phyloP scores from a whole-genome alignment of 1,140 invertebrate genomes.

The Calycopis cecrops region DNA sequence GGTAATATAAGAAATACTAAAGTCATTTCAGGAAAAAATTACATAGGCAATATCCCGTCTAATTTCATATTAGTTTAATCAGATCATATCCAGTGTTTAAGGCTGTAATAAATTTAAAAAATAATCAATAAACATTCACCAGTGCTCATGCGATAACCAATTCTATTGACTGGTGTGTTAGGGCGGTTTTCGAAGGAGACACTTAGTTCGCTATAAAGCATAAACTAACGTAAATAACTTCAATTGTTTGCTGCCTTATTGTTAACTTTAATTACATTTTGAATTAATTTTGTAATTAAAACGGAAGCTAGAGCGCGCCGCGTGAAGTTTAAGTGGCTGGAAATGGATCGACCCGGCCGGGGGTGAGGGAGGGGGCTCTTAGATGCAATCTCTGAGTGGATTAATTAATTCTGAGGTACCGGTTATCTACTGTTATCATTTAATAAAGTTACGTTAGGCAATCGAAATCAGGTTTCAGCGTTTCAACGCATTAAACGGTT shows the following conservation, averaged over 20 bases:
- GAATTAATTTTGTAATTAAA: conserved; percentile 76
- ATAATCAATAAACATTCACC: no score
- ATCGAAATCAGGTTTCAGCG: conserved; percentile 45
- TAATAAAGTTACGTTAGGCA: conserved; percentile 64
- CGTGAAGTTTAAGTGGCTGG: conserved; percentile 74
- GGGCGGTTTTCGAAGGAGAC: conserved; percentile 13
- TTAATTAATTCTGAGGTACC: conserved; percentile 74
- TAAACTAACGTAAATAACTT: conserved; percentile 75
- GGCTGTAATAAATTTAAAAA: no score
- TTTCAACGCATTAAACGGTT: conserved; percentile 9
- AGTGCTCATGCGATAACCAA: neutral
- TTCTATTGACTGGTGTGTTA: conserved; percentile 4
- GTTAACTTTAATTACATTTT: conserved; percentile 75
- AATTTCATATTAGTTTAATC: no score
- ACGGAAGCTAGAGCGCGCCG: conserved; percentile 72
- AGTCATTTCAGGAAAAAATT: no score
- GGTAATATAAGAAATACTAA: no score
- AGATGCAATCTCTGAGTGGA: conserved; percentile 73
- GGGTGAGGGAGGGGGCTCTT: conserved; percentile 52
- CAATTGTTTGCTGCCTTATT: conserved; percentile 74
- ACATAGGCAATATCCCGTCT: no score
- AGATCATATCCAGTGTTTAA: no score
- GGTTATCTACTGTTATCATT: conserved; percentile 72
- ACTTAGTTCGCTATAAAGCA: conserved; percentile 46
- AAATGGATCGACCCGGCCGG: conserved; percentile 67